phyloP scores from a whole-genome alignment of 2,113 vertebrate species.

The Laterallus jamaicensis region DNA sequence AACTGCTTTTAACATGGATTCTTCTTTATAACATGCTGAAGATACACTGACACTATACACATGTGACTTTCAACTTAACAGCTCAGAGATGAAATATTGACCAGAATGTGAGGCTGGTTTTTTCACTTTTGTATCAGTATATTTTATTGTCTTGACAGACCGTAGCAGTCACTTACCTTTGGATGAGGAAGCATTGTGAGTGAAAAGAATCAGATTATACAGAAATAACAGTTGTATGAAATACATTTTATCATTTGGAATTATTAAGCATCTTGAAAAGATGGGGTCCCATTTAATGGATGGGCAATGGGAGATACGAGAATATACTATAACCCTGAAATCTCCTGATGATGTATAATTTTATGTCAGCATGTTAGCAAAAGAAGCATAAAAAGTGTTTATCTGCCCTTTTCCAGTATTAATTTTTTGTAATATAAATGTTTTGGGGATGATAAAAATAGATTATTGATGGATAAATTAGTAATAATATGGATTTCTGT shows the following conservation, averaged over 20 bases:
- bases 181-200: constrained; percentile 42
- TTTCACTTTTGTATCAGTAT: constrained; percentile 8
- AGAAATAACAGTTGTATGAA: constrained; percentile 7
- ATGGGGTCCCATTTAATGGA: constrained; percentile 35
- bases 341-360: constrained; percentile 63
- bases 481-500: constrained; percentile 85
- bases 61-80: constrained; percentile 6
- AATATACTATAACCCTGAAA: constrained; percentile 60
- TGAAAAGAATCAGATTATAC: constrained; percentile 19
- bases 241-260: constrained; percentile 41
- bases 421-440: constrained; percentile 88
- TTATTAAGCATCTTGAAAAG: constrained; percentile 47
- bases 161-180: constrained; percentile 15
- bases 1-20: constrained; percentile 45
- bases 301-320: constrained; percentile 42
- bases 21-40: constrained; percentile 58
- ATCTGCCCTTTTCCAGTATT: constrained; percentile 88
- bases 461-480: constrained; percentile 87
- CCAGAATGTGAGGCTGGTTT: background rate
- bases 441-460: constrained; percentile 81
- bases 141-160: constrained; percentile 29
- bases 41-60: constrained; percentile 52
- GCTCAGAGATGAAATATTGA: background rate
- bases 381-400: constrained; percentile 80
- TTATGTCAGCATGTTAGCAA: constrained; percentile 74